Conservation (phyloP, 2,797 vertebrate genomes). For the Acropternis orthonyx region DNA sequence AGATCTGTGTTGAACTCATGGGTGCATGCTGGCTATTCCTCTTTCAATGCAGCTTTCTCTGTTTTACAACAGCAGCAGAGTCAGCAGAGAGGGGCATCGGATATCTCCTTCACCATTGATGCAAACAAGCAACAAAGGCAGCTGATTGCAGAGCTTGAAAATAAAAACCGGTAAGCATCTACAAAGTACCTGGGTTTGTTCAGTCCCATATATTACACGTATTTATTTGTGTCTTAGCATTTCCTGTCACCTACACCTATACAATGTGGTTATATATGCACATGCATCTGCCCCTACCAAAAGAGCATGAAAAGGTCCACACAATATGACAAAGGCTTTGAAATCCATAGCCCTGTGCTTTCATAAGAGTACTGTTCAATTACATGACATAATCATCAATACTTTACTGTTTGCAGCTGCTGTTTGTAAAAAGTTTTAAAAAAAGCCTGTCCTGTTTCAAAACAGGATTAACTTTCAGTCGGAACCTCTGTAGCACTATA, state of each 20-base stretch:
- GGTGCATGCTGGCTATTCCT: not conserved
- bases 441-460: not conserved
- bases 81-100: slow-evolving; percentile 88
- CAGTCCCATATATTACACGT: not conserved
- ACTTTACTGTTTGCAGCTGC: slow-evolving; percentile 24
- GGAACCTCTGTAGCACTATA: not conserved
- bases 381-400: not conserved
- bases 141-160: slow-evolving; percentile 97
- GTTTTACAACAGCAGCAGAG: slow-evolving; percentile 83
- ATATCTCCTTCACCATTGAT: slow-evolving; percentile 94
- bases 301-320: not conserved
- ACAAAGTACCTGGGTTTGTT: not conserved
- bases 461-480: not conserved
- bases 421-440: not conserved
- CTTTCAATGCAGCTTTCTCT: slow-evolving; percentile 15
- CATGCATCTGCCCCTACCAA: not conserved
- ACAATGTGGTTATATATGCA: not conserved
- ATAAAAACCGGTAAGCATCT: slow-evolving; percentile 90
- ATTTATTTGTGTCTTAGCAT: not conserved
- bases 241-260: not conserved
- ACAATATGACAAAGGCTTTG: not conserved
- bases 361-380: not conserved
- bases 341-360: not conserved
- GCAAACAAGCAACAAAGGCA: slow-evolving; percentile 97
- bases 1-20: not conserved